A percentile compares a stretch with the other conserved stretches of the same genome.
These are phyloP conservation scores for Anguilla marmorata DNA, from an alignment of 2,797 vertebrate species.

Conservation along the genomic window DNA sequence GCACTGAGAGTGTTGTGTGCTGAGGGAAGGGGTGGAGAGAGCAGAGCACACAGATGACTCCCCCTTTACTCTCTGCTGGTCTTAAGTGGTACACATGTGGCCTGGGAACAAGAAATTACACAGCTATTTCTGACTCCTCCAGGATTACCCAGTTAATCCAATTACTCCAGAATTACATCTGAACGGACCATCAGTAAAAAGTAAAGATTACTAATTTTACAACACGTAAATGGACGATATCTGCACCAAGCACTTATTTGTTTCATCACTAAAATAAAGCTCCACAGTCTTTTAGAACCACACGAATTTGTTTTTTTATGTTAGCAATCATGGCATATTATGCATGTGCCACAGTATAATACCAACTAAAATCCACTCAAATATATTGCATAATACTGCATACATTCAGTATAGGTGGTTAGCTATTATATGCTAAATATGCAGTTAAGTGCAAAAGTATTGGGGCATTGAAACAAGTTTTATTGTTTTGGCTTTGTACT, in stretches of 20 bases:
- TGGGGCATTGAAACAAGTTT: not conserved
- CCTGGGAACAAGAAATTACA: constrained; percentile 14
- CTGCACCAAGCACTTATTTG: not conserved
- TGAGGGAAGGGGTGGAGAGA: not conserved
- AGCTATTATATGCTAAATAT: not conserved
- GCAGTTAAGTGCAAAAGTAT: not conserved
- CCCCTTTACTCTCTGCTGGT: not conserved
- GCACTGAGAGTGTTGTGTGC: not conserved
- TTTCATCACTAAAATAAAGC: not conserved
- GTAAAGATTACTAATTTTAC: constrained; percentile 5
- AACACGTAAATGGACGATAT: not conserved
- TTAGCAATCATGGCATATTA: not conserved
- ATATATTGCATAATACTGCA: not conserved
- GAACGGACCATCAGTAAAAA: not conserved
- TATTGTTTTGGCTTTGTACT: not conserved
- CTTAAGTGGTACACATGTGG: constrained; percentile 5
- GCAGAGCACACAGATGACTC: not conserved
- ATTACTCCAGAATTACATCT: constrained; percentile 6
- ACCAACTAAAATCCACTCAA: not conserved
- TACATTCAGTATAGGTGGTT: not conserved
- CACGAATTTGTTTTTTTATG: not conserved
- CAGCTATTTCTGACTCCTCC: constrained; percentile 23
- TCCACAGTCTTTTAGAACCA: not conserved
- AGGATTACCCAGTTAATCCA: constrained; percentile 31
- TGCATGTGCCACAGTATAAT: not conserved